Evolutionary conservation across 2,888 invertebrate genomes (phyloP), one percentile per base, ranked within the genome.

Genomic region (Tenthredo mesomela): DNA sequence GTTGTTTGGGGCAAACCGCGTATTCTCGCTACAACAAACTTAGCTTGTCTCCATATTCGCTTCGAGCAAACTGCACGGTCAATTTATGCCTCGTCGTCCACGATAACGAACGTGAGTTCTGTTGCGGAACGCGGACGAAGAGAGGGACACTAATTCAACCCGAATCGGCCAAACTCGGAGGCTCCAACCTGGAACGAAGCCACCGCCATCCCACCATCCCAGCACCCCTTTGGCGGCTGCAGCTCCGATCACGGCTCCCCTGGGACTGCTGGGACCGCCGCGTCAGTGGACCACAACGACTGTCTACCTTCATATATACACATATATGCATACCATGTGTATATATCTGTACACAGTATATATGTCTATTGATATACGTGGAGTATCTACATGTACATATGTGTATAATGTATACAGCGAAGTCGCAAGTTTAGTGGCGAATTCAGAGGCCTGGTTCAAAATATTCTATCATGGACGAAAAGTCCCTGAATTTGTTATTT

Each of bases 281-380:
- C 84, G 78, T 84, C 77, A 84, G 61, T 47, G 84, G 77, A 84
- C 84, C 84, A 65, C 84, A 78, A 78, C 84, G 84, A 84, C 43
- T 84, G 78, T 84, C 84, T 77, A 58, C 80, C 80, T 80, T 80
- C 80, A 80, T 77, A 54, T 58, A 80, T 40, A 40, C 40, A 40
- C 40, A 21, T 61, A 40, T 40, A 61, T 80, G 21, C 61, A 80
- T 61, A 40, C 61, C 18, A 18, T 50, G 50, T 61, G 40, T 29
- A 21, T 21, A 21, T 61, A 15, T 54, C 40, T 21, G 71, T 9
- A 43, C 71, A 43, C 40, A 10, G 21, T 43, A 73, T 40, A 73
- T 21, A 73, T 40, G 43, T 15, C 40, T n/a, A 43, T 73, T 43
- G 71, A 73, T 43, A 73, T 73, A 73, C 40, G 12, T 73, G 40